These are phyloP conservation scores for Oppia nitens DNA, from an alignment of 1,140 invertebrate species.

Conservation along the genomic window DNA sequence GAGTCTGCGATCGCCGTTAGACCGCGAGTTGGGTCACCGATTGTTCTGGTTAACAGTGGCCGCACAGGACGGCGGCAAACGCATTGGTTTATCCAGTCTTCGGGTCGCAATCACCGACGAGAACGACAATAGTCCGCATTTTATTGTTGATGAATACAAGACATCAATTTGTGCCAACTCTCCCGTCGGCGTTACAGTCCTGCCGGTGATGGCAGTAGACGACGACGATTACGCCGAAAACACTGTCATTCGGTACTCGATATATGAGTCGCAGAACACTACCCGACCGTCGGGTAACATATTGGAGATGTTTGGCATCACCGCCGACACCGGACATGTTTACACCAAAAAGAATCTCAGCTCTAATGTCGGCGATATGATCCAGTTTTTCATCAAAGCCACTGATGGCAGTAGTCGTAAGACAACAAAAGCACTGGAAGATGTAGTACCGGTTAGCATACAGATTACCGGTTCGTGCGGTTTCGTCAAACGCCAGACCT, in stretches of 20 bases:
- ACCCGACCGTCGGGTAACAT: slow-evolving; percentile 31
- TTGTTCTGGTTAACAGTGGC: slow-evolving; percentile 60
- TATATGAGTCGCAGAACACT: slow-evolving; percentile 30
- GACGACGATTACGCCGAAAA: slow-evolving; percentile 76
- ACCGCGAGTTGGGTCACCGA: slow-evolving; percentile 49
- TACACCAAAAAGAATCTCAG: slow-evolving; percentile 30
- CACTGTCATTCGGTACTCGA: slow-evolving; percentile 79
- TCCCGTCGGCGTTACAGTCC: slow-evolving; percentile 41
- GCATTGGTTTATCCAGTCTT: slow-evolving; percentile 56
- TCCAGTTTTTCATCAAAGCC: slow-evolving; percentile 71
- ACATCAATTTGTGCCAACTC: slow-evolving; percentile 46
- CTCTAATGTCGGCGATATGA: slow-evolving; percentile 3
- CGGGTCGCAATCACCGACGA: slow-evolving; percentile 58
- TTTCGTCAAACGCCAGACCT: slow-evolving; percentile 28
- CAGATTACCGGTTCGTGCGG: slow-evolving; percentile 54
- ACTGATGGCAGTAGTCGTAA: slow-evolving; percentile 49
- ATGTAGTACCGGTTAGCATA: slow-evolving; percentile 59
- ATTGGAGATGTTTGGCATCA: slow-evolving; percentile 44
- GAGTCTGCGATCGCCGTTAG: slow-evolving; percentile 37
- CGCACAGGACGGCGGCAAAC: slow-evolving; percentile 67
- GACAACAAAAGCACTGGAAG: slow-evolving; percentile 42
- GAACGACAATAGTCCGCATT: slow-evolving; percentile 72
- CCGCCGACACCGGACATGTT: slow-evolving; percentile 48
- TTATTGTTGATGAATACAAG: slow-evolving; percentile 60
- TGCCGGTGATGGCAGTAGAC: slow-evolving; percentile 37